phyloP scores from a whole-genome alignment of 2,797 vertebrate genomes.

The Hippopotamyrus pictus region DNA sequence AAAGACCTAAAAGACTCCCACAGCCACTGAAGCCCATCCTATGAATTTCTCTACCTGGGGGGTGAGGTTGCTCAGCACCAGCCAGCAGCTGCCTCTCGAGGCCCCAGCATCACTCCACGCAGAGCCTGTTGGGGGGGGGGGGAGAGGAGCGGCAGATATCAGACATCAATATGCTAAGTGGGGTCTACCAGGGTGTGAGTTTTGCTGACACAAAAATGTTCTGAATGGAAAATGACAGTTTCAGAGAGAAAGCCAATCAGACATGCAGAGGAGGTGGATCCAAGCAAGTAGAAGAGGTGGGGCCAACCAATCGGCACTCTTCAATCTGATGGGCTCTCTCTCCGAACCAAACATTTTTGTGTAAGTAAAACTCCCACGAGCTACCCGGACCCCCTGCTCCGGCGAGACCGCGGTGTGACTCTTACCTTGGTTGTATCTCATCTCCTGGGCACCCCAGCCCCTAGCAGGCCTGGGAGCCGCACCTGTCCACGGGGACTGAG shows the following conservation, averaged over 20 bases:
- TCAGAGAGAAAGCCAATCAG: not conserved
- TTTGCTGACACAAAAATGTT: too few species aligned
- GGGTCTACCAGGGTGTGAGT: too few species aligned
- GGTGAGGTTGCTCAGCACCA: conserved; percentile 87
- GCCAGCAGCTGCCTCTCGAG: conserved; percentile 81
- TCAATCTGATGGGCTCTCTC: not conserved
- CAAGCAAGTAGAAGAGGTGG: not conserved
- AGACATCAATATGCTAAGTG: not conserved
- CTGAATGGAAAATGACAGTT: too few species aligned
- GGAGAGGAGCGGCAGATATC: not conserved
- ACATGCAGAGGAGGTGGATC: not conserved
- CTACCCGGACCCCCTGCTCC: not conserved
- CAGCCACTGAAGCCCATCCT: not conserved
- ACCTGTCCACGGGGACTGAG: conserved; percentile 75
- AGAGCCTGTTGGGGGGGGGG: conserved; percentile 57
- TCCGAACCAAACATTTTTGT: not conserved
- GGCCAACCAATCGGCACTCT: not conserved
- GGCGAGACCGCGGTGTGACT: not conserved
- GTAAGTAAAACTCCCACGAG: not conserved
- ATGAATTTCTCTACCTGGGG: conserved; percentile 67
- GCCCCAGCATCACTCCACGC: conserved; percentile 80
- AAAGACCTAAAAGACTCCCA: not conserved
- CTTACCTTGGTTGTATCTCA: conserved; percentile 78
- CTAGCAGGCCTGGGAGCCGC: conserved; percentile 75
- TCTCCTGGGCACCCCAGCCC: conserved; percentile 76